These are phyloP conservation scores for Stenolophus ochropezus DNA, from an alignment of 2,888 invertebrate species.

Conservation along the genomic window DNA sequence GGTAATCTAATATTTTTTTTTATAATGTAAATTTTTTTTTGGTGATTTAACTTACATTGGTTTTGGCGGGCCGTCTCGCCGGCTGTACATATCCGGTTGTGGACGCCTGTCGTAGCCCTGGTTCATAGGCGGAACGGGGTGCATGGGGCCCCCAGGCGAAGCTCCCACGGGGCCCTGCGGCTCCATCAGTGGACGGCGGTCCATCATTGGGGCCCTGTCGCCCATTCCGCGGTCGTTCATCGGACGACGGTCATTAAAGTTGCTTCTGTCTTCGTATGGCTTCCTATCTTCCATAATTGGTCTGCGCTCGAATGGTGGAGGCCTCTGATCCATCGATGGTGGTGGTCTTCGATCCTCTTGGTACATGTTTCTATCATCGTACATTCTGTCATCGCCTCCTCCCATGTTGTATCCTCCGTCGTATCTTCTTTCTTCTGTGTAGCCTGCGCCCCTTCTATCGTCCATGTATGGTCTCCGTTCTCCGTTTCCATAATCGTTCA, in stretches of 20 bases:
- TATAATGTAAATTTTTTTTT: too few relatives aligned
- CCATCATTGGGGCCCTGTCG: slow-evolving; percentile 61
- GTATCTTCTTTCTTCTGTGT: slow-evolving; percentile 53
- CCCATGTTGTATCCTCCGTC: slow-evolving; percentile 38
- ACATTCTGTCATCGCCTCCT: slow-evolving; percentile 53
- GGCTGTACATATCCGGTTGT: slow-evolving; percentile 68
- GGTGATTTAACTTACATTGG: slow-evolving; percentile 66
- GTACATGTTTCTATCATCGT: slow-evolving; percentile 66
- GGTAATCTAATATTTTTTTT: too few relatives aligned
- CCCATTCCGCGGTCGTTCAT: slow-evolving; percentile 43
- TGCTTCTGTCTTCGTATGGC: slow-evolving; percentile 43
- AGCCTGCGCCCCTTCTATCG: slow-evolving; percentile 64
- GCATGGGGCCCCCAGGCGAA: slow-evolving; percentile 54
- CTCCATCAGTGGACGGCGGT: slow-evolving; percentile 67
- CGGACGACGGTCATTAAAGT: slow-evolving; percentile 18
- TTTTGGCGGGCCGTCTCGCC: slow-evolving; percentile 68
- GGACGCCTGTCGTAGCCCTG: slow-evolving; percentile 38
- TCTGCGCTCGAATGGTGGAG: slow-evolving; percentile 12
- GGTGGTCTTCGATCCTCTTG: slow-evolving; percentile 64
- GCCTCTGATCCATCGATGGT: slow-evolving; percentile 2
- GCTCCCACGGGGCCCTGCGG: slow-evolving; percentile 63
- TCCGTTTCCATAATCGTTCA: slow-evolving; percentile 44
- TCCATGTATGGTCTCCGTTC: slow-evolving; percentile 62
- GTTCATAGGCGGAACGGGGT: slow-evolving; percentile 9
- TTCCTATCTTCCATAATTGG: slow-evolving; percentile 51